Evolutionary conservation across 1,140 invertebrate species (phyloP), one percentile per base, ranked within the genome.

Genomic region (Dendrolimus kikuchii): DNA sequence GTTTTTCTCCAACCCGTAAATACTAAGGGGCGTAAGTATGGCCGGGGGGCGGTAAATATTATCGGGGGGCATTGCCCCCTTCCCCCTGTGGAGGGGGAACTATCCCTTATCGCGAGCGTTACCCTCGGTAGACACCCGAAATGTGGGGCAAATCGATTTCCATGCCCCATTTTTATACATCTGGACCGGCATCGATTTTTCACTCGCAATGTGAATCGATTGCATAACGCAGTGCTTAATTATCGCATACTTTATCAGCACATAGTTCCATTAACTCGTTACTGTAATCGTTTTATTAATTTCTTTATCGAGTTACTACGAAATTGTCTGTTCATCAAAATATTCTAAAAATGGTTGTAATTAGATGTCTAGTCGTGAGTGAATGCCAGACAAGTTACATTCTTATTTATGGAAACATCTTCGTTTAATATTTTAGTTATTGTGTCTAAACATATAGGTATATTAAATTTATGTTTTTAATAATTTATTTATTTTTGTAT

Each of bases 1-100:
- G 82, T 86, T 86, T 86, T 86, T 84, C 82, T 86, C 82, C 81
- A 84, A 82, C 80, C 82, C 82, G 82, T 86, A 86, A 84, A 86
- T 86, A 86, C 81, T 81, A 74, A 83, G 82, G 82, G 82, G 82
- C 79, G 81, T 84, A 86, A 84, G 81, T 84, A 86, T 74, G 58
- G 81, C 81, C 76, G 74, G 77, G 82, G 81, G 82, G 81, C 81
- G 82, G 82, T 74, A 84, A 86, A 86, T 86, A 84, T 86, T 84
- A 84, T 79, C 77, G 70, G 76, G 82, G 80, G 80, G 77, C 23
- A 23, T 23, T 23, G 23, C 23, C 23, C 23, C 23, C 23, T 23
- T 23, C 23, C 3, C 23, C 23, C 23, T 23, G 23, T 23, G 23
- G 23, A 23, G 76, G 78, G 81, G 75, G 74, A 79, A 86, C 79